A percentile compares a stretch with the other conserved stretches of the same genome.
Evolutionary conservation across 2,113 vertebrate species (phyloP).

Genomic region (Tautogolabrus adspersus): DNA sequence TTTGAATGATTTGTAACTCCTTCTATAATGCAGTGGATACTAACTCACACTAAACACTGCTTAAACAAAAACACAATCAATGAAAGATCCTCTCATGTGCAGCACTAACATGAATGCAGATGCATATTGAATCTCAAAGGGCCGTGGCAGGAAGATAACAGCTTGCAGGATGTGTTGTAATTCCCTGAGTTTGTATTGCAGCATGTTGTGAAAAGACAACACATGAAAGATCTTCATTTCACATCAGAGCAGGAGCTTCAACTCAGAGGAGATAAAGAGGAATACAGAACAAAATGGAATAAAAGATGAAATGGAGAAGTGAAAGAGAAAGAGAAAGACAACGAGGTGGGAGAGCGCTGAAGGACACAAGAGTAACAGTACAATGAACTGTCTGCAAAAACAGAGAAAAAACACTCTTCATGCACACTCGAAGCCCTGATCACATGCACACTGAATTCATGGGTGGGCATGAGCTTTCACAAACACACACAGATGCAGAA

Average conservation of each 20-base stretch:
- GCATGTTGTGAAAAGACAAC: conserved; percentile 32
- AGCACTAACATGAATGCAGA: conserved; percentile 3
- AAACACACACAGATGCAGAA: conserved; percentile 23
- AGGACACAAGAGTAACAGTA: conserved; percentile 1
- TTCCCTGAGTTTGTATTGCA: conserved; percentile 32
- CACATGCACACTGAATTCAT: conserved; percentile 29
- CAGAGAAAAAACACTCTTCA: conserved; percentile 10
- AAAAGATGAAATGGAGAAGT: neutral
- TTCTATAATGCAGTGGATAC: neutral
- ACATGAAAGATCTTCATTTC: conserved; percentile 35
- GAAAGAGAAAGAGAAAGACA: no score
- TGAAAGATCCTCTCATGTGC: neutral
- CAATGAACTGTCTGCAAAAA: conserved; percentile 27
- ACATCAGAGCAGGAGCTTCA: conserved; percentile 17
- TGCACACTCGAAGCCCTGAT: conserved; percentile 20
- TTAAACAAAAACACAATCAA: neutral
- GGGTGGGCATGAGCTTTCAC: conserved; percentile 22
- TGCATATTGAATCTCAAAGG: conserved; percentile 4
- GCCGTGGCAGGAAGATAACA: conserved; percentile 28
- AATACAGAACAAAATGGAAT: neutral
- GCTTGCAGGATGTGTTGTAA: conserved; percentile 31
- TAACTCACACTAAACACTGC: neutral
- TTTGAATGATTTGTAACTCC: neutral
- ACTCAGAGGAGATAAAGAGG: conserved; percentile 11
- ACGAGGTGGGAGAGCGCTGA: neutral